These are phyloP conservation scores for Drosophila formosana DNA, from an alignment of 2,888 invertebrate species.

Conservation along the genomic window DNA sequence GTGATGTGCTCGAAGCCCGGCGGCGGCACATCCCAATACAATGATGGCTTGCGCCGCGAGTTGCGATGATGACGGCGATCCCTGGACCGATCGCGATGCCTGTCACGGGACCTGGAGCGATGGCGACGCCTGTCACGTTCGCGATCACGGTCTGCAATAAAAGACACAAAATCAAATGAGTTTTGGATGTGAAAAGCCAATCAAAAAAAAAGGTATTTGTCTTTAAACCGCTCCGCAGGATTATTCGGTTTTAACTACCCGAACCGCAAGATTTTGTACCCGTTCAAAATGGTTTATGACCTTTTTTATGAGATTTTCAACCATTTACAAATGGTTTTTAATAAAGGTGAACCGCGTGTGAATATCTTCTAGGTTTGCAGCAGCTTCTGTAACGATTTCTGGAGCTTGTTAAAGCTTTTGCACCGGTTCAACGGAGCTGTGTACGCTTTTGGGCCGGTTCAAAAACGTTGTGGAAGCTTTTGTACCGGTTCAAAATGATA, in stretches of 20 bases:
- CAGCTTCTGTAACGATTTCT: too few relatives aligned
- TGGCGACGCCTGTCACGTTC: conserved; percentile 71
- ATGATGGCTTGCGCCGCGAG: conserved; percentile 93
- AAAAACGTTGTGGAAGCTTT: neutral
- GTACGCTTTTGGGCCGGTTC: too few relatives aligned
- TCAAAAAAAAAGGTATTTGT: neutral
- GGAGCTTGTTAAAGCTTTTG: too few relatives aligned
- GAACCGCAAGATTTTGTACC: neutral
- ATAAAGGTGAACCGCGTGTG: too few relatives aligned
- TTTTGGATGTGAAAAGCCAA: neutral
- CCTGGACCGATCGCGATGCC: conserved; percentile 72
- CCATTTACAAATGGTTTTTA: neutral
- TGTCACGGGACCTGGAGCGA: conserved; percentile 73
- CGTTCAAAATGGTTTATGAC: neutral
- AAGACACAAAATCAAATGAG: neutral
- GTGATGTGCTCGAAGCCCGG: conserved; percentile 99
- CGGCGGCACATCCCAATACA: conserved; percentile 99
- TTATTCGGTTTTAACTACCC: too few relatives aligned
- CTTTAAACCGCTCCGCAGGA: too few relatives aligned
- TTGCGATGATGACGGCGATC: conserved; percentile 85
- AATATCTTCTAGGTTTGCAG: too few relatives aligned
- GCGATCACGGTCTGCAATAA: conserved; percentile 60
- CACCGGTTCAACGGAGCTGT: too few relatives aligned
- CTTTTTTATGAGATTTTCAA: neutral
- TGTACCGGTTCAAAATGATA: neutral